phyloP scores from a whole-genome alignment of 2,113 vertebrate genomes.

The Seriola dumerili region DNA sequence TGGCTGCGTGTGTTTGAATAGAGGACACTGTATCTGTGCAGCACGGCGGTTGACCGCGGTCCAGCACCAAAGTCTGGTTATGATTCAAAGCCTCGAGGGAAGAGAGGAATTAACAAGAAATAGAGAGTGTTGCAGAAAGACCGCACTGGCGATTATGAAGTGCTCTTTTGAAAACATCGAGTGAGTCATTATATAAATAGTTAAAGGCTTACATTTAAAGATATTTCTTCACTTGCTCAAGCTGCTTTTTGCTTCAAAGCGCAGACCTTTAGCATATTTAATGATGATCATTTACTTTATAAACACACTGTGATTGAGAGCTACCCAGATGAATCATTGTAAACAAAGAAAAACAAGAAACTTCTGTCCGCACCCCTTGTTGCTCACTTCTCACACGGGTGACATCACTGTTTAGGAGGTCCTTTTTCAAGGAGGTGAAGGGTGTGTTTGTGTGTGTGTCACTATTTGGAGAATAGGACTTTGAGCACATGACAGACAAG shows the following conservation, averaged over 20 bases:
- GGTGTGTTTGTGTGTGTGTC: neutral
- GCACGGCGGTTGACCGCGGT: constrained; percentile 35
- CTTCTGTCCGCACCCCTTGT: neutral
- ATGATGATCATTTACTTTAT: constrained; percentile 1
- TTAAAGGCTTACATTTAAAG: constrained; percentile 32
- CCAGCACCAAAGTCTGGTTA: constrained; percentile 26
- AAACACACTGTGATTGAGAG: constrained; percentile 21
- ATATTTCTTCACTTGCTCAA: constrained; percentile 24
- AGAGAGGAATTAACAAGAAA: constrained; percentile 46
- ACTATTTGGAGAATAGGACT: constrained; percentile 30
- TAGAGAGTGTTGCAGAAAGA: neutral
- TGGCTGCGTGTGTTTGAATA: constrained; percentile 19
- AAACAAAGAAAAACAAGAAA: constrained; percentile 32
- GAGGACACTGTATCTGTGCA: constrained; percentile 20
- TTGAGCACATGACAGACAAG: constrained; percentile 2
- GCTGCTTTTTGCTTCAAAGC: constrained; percentile 15
- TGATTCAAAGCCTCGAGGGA: constrained; percentile 42
- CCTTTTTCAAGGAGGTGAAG: neutral
- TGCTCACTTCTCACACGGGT: constrained; percentile 22
- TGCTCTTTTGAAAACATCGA: constrained; percentile 30
- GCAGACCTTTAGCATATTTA: neutral
- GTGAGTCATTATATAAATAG: constrained; percentile 50
- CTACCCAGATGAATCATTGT: constrained; percentile 22
- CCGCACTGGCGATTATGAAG: neutral
- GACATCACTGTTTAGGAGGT: constrained; percentile 24